Percentiles rank a stretch among this genome's conserved stretches.
Conservation (phyloP, 1,140 invertebrate genomes). For the Neodiprion lecontei region DNA sequence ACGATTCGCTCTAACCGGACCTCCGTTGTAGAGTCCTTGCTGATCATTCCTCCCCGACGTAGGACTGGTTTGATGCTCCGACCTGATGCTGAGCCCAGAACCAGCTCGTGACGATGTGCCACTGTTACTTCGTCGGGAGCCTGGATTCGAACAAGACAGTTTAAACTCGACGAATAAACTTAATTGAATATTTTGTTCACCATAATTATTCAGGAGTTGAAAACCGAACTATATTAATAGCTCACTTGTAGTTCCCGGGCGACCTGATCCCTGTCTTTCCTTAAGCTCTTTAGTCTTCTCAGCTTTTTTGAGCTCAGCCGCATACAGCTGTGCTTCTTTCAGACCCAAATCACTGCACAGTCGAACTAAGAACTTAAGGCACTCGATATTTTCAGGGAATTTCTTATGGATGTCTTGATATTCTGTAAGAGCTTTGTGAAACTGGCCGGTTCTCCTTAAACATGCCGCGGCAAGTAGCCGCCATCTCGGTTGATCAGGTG, state of each 20-base stretch:
- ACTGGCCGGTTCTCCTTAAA: slow-evolving; percentile 82
- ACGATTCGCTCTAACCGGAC: slow-evolving; percentile 30
- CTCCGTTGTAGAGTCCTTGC: slow-evolving; percentile 40
- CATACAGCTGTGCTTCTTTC: slow-evolving; percentile 80
- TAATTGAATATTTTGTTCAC: slow-evolving; percentile 18
- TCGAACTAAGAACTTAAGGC: slow-evolving; percentile 84
- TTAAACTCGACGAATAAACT: slow-evolving; percentile 21
- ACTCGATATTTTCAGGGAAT: slow-evolving; percentile 88
- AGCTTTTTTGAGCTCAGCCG: slow-evolving; percentile 79
- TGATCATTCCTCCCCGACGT: slow-evolving; percentile 38
- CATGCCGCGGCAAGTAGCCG: slow-evolving; percentile 85
- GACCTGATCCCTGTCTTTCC: slow-evolving; percentile 66
- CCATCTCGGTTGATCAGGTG: slow-evolving; percentile 86
- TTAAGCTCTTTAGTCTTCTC: slow-evolving; percentile 81
- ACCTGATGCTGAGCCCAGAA: slow-evolving; percentile 63
- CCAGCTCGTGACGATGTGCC: slow-evolving; percentile 65
- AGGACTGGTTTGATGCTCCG: slow-evolving; percentile 55
- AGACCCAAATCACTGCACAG: slow-evolving; percentile 84
- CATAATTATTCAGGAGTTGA: background rate
- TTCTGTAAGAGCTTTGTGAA: slow-evolving; percentile 80
- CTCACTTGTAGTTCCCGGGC: slow-evolving; percentile 58
- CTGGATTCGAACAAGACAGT: slow-evolving; percentile 37
- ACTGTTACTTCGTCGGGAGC: slow-evolving; percentile 65
- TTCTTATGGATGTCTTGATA: slow-evolving; percentile 81
- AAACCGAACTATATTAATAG: slow-evolving; percentile 20